A percentile compares a stretch with the other conserved stretches of the same genome.
phyloP scores from a whole-genome alignment of 2,113 vertebrate genomes.

The Hemichromis elongatus region DNA sequence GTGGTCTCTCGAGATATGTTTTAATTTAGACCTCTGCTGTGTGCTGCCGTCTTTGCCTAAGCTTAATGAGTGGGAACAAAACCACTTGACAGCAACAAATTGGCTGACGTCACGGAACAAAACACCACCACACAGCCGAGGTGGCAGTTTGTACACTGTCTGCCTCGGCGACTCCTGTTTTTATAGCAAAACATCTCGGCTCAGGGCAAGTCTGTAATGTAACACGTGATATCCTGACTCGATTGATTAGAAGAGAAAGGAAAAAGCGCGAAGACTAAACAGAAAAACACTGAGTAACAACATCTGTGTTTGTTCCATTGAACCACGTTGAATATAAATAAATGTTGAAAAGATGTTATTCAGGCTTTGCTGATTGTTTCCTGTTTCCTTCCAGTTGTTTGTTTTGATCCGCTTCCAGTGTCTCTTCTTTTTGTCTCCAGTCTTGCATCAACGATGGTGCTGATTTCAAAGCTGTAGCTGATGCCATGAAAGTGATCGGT shows the following conservation, averaged over 20 bases:
- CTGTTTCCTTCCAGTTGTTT: background rate
- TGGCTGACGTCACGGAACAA: conserved; percentile 57
- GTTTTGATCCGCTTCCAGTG: background rate
- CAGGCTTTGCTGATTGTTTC: background rate
- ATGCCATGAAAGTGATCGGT: conserved; percentile 97
- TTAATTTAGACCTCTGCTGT: background rate
- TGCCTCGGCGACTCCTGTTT: background rate
- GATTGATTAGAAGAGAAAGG: background rate
- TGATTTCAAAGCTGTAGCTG: conserved; percentile 90
- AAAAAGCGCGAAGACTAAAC: background rate
- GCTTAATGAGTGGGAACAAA: conserved; percentile 50
- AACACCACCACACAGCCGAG: conserved; percentile 19
- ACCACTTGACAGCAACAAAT: conserved; percentile 53
- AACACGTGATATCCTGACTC: background rate
- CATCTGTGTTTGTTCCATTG: background rate
- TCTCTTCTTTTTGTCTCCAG: conserved; percentile 58
- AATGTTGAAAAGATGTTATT: background rate
- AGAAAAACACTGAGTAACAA: background rate
- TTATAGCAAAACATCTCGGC: background rate
- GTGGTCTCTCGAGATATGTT: background rate
- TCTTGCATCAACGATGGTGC: conserved; percentile 86
- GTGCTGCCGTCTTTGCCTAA: background rate
- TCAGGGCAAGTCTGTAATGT: conserved; percentile 11
- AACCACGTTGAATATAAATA: too few relatives aligned
- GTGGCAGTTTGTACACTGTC: background rate